phyloP scores from a whole-genome alignment of 2,113 vertebrate genomes.

The Tricholaema leucomelas region DNA sequence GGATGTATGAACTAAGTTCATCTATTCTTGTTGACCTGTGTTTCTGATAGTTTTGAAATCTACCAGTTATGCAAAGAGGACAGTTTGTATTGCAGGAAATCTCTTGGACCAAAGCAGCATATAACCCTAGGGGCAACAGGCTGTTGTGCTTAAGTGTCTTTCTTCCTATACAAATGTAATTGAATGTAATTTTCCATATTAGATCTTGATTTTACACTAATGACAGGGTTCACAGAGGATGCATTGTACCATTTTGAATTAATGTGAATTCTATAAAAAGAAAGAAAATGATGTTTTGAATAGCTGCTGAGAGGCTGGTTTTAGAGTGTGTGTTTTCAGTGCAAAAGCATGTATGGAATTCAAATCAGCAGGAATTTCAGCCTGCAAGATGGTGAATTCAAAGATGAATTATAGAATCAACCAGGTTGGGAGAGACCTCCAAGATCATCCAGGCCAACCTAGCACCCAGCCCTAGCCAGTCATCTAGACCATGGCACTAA shows the following conservation, averaged over 20 bases:
- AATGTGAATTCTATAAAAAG: not conserved
- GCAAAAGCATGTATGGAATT: constrained; percentile 47
- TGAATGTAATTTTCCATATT: constrained; percentile 32
- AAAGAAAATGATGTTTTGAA: constrained; percentile 10
- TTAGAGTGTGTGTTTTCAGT: constrained; percentile 37
- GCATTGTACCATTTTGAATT: constrained; percentile 23
- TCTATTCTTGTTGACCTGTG: not conserved
- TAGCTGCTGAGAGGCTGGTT: constrained; percentile 2
- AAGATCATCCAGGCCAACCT: too few species aligned
- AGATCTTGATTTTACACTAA: constrained; percentile 33
- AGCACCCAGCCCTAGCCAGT: too few species aligned
- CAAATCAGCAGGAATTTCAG: not conserved
- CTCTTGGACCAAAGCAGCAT: not conserved
- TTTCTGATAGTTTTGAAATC: not conserved
- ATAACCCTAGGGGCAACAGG: not conserved
- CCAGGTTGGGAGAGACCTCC: too few species aligned
- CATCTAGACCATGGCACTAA: too few species aligned
- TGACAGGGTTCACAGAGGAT: constrained; percentile 8
- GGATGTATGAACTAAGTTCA: not conserved
- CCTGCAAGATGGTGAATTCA: constrained; percentile 2
- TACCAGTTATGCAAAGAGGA: not conserved
- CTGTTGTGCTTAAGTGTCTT: constrained; percentile 2
- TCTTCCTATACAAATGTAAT: constrained; percentile 3
- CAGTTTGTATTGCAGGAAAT: not conserved
- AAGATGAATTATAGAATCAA: too few species aligned